Conservation (phyloP, 2,797 vertebrate species). For the Microctenopoma lineatum region DNA sequence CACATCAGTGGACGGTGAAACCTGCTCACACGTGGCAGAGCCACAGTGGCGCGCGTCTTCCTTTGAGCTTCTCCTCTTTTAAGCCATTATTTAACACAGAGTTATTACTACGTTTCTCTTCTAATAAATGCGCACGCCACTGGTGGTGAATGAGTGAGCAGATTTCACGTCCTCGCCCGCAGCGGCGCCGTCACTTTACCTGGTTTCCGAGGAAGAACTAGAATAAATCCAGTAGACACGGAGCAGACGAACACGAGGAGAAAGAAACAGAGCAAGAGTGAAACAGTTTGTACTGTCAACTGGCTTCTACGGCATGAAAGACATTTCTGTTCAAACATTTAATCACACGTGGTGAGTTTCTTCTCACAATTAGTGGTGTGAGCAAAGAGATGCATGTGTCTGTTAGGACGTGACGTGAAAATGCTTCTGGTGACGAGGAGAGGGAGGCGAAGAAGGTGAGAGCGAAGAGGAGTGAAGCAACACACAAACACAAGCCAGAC, state of each 20-base stretch:
- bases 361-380: conserved; percentile 33
- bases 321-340: conserved; percentile 1
- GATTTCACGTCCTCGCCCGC: conserved; percentile 68
- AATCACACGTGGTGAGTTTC: too few species aligned
- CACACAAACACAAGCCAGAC: conserved; percentile 20
- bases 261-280: conserved; percentile 80
- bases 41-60: conserved; percentile 41
- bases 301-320: conserved; percentile 27
- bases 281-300: conserved; percentile 68
- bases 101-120: not conserved
- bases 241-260: conserved; percentile 75
- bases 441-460: conserved; percentile 31
- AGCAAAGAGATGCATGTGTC: conserved; percentile 23
- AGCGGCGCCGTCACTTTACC: conserved; percentile 90
- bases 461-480: conserved; percentile 46
- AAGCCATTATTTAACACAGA: not conserved
- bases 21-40: conserved; percentile 66
- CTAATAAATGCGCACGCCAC: conserved; percentile 15
- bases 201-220: conserved; percentile 99
- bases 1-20: conserved; percentile 71
- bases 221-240: conserved; percentile 82
- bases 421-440: conserved; percentile 9
- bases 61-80: not conserved
- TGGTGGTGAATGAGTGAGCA: conserved; percentile 56
- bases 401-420: not conserved